Conservation (phyloP, 2,797 vertebrate genomes). For the Antrozous pallidus region DNA sequence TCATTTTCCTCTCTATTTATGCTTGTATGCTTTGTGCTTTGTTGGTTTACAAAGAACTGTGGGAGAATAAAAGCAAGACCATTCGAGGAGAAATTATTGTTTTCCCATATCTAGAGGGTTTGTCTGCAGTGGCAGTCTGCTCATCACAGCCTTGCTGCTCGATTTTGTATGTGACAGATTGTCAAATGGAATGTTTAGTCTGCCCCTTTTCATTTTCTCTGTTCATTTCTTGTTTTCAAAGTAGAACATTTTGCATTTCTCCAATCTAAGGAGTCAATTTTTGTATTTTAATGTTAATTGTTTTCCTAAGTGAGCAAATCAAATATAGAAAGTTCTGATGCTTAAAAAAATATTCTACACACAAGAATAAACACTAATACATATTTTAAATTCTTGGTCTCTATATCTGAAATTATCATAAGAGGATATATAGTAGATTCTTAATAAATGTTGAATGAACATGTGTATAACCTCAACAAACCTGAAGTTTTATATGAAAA, state of each 20-base stretch:
- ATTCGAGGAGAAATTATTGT: background rate
- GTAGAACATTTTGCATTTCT: slow-evolving; percentile 16
- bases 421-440: background rate
- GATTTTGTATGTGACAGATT: slow-evolving; percentile 29
- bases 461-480: background rate
- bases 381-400: background rate
- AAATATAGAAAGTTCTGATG: background rate
- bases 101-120: background rate
- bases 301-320: slow-evolving; percentile 36
- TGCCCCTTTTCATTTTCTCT: background rate
- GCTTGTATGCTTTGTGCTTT: background rate
- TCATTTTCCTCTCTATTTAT: background rate
- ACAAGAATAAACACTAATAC: background rate
- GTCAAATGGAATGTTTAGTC: slow-evolving; percentile 37
- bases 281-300: background rate
- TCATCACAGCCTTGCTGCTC: background rate
- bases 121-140: accelerated
- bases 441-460: background rate
- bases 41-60: background rate
- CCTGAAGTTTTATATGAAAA: background rate
- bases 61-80: background rate
- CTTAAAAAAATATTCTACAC: slow-evolving; percentile 6
- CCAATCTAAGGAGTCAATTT: background rate
- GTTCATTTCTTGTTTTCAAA: slow-evolving; percentile 41
- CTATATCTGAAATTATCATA: background rate